Conservation (phyloP, 2,797 vertebrate species). For the Cyprinodon diabolis region DNA sequence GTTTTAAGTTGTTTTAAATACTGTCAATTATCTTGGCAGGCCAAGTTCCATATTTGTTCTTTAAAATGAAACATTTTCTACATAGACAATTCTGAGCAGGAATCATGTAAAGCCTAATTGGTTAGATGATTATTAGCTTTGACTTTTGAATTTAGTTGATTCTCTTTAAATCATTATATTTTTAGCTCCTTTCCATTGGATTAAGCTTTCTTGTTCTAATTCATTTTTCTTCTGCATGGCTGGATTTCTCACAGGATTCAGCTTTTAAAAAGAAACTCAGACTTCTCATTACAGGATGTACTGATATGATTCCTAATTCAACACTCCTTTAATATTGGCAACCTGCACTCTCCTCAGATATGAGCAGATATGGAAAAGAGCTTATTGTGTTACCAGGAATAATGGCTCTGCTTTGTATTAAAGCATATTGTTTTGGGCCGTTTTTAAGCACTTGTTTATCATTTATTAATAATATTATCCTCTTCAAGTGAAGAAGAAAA, state of each 20-base stretch:
- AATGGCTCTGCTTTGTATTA: not conserved
- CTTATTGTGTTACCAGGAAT: not conserved
- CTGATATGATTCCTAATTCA: not conserved
- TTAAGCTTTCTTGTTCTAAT: constrained; percentile 2
- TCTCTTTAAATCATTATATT: not conserved
- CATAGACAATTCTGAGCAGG: no score
- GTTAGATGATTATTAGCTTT: not conserved
- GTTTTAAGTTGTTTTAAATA: not conserved
- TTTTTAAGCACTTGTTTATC: not conserved
- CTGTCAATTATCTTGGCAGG: not conserved
- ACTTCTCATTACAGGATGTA: constrained; percentile 6
- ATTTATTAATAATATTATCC: no score
- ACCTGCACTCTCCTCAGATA: not conserved
- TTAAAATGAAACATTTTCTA: not conserved
- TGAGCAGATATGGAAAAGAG: not conserved
- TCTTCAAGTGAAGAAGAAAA: not conserved
- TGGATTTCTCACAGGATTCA: constrained; percentile 2
- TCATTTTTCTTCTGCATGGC: constrained; percentile 1
- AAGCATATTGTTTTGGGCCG: not conserved
- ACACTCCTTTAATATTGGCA: not conserved
- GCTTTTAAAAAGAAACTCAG: not conserved
- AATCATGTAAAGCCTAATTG: no score
- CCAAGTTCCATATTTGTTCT: not conserved
- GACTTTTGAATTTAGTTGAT: not conserved
- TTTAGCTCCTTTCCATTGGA: not conserved